Evolutionary conservation across 2,888 invertebrate species (phyloP), one percentile per base, ranked within the genome.

Genomic region (Eremobia ochroleuca): DNA sequence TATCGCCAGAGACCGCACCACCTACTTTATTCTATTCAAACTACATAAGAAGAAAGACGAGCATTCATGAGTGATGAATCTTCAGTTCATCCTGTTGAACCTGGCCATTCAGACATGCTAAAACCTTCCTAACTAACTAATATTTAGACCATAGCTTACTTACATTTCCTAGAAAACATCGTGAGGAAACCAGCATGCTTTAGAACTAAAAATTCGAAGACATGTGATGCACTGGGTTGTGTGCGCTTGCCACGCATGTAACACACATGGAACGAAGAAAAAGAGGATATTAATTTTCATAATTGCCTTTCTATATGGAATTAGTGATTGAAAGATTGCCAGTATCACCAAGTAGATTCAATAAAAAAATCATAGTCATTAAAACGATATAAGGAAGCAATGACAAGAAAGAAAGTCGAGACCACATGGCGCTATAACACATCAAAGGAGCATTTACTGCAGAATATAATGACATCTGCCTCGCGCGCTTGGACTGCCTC

Each of bases 361-460:
- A 70, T 79, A 77, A 61, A 77, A 28, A 31, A 59, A 18, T 28
- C 58, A 59, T 25, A 61, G 11, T 18, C 43, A 25, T 69, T 28
- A 73, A 21, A 0, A 65, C 58, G 15, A 66, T 9, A 66, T 31
- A 80, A 65, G 73, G 59, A 79, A 80, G n/a, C 37, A 59, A 65
- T 79, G 34, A 28, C 52, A 28, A 28, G 13, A 70, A 43, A 13
- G 8, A 11, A 31, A 34, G 2, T 18, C 9, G 11, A 58, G 31
- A 49, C 43, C 81, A 74, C 49, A 81, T 79, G 75, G 81, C 73
- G 15, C 59, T 59, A 34, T 52, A n/a, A 52, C 49, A 25, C 52
- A 62, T 73, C 43, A 65, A 43, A 66, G 43, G 18, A n/a, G 25
- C 28, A 34, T 68, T 81, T 21, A 74, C 34, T 64, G 40, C 46